Conservation (phyloP, 2,113 vertebrate genomes). For the Sapayoa aenigma region DNA sequence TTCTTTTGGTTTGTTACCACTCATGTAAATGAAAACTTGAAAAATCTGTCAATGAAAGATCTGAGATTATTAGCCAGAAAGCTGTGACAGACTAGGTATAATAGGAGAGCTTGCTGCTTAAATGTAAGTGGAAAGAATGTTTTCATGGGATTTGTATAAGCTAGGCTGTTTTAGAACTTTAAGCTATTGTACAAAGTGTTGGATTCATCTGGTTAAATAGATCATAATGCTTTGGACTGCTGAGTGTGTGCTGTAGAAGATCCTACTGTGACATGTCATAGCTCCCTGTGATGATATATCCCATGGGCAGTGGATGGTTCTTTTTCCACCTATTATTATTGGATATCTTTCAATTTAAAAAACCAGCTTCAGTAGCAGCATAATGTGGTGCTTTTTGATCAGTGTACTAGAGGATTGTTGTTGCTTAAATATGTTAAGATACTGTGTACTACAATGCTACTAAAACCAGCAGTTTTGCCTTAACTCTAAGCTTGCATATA, state of each 20-base stretch:
- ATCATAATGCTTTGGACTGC: background rate
- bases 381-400: background rate
- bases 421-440: background rate
- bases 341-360: background rate
- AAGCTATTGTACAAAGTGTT: background rate
- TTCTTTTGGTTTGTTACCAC: background rate
- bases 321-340: background rate
- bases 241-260: background rate
- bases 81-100: background rate
- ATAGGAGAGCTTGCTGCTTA: background rate
- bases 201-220: background rate
- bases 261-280: background rate
- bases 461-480: background rate
- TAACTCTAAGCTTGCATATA: background rate
- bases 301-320: background rate
- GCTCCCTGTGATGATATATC: background rate
- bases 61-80: background rate
- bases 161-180: background rate
- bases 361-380: background rate
- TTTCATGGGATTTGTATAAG: background rate
- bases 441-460: background rate
- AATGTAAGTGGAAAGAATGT: background rate
- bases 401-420: background rate
- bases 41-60: background rate
- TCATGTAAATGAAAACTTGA: background rate